Evolutionary conservation across 2,113 vertebrate species (phyloP).

Genomic region (Montifringilla adamsi): DNA sequence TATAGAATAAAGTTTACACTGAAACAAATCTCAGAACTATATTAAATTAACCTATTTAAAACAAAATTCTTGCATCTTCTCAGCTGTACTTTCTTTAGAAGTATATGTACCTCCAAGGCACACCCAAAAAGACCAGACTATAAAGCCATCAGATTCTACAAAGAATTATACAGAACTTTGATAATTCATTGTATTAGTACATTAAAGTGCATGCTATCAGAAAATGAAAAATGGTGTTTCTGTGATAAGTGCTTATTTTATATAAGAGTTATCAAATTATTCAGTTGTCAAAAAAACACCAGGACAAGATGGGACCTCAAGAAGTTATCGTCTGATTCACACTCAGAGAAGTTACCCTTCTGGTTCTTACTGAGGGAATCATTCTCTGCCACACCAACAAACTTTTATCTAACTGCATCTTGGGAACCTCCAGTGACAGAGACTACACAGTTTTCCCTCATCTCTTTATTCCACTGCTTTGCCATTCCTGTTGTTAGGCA

Average conservation of each 20-base stretch:
- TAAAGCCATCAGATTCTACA: neutral
- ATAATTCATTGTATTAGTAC: neutral
- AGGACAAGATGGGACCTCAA: neutral
- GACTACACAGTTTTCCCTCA: neutral
- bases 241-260: neutral
- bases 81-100: neutral
- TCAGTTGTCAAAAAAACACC: neutral
- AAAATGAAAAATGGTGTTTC: neutral
- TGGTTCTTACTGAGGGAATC: neutral
- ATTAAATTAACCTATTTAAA: neutral
- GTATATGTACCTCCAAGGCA: neutral
- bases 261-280: neutral
- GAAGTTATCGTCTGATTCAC: neutral
- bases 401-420: neutral
- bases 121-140: neutral
- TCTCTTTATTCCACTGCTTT: neutral
- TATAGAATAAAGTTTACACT: neutral
- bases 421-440: neutral
- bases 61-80: neutral
- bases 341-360: neutral
- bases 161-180: neutral
- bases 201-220: neutral
- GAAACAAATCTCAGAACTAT: neutral
- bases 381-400: neutral
- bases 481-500: neutral